Percentiles rank a stretch among this genome's conserved stretches.
Evolutionary conservation across 2,113 vertebrate genomes (phyloP).

Genomic region (Tupaia chinensis): DNA sequence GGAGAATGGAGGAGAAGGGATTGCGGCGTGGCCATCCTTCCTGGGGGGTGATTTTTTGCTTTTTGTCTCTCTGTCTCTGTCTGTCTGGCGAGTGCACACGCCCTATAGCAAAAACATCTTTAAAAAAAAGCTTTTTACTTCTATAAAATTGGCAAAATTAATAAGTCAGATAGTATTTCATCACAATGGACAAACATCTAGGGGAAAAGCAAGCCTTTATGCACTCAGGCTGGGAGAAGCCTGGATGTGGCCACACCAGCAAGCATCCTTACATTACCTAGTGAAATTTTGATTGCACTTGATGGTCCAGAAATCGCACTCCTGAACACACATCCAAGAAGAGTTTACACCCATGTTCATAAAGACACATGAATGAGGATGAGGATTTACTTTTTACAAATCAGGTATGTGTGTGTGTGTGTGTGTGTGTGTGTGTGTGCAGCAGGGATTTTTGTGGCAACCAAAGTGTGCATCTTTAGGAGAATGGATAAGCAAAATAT

Average conservation of each 20-base stretch:
- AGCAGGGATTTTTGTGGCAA: not conserved
- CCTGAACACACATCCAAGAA: not conserved
- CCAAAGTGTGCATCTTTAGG: not conserved
- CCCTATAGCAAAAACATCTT: too few relatives aligned
- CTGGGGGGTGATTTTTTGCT: too few relatives aligned
- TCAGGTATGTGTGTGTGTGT: not conserved
- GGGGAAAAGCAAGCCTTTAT: not conserved
- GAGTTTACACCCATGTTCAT: not conserved
- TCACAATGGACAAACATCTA: not conserved
- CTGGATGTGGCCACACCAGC: fast-evolving
- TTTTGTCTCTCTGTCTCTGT: too few relatives aligned
- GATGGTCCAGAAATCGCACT: not conserved
- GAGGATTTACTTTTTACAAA: not conserved
- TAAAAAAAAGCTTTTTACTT: not conserved
- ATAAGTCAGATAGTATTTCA: not conserved
- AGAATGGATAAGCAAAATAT: not conserved
- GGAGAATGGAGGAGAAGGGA: too few relatives aligned
- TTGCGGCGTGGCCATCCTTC: too few relatives aligned
- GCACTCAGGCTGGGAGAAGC: not conserved
- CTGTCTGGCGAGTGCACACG: too few relatives aligned
- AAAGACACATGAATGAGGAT: not conserved
- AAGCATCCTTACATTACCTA: too few relatives aligned
- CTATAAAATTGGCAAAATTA: not conserved
- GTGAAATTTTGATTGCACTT: not conserved
- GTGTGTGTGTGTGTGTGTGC: not conserved